phyloP scores from a whole-genome alignment of 2,113 vertebrate species.

The Ciconia stormi region DNA sequence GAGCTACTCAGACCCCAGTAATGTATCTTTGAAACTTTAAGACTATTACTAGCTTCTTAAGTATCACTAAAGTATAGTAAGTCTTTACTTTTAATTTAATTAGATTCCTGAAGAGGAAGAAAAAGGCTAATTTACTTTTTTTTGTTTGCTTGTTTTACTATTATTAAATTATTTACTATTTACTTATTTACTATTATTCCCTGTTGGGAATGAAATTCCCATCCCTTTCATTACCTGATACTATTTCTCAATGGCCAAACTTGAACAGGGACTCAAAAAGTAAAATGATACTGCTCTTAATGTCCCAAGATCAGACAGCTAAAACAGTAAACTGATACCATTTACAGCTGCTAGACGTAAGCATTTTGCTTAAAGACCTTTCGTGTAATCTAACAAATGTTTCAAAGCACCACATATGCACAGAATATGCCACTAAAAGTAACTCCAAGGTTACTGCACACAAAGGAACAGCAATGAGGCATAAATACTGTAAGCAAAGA shows the following conservation, averaged over 20 bases:
- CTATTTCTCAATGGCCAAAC: background rate
- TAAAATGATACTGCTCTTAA: constrained; percentile 34
- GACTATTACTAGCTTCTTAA: background rate
- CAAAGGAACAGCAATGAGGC: background rate
- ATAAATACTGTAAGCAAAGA: background rate
- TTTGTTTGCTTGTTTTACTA: background rate
- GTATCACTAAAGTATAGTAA: background rate
- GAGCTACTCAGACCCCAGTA: background rate
- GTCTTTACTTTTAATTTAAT: background rate
- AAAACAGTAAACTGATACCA: constrained; percentile 40
- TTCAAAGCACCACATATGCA: background rate
- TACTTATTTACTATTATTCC: no score
- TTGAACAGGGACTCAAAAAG: background rate
- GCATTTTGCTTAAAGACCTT: background rate
- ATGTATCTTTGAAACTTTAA: background rate
- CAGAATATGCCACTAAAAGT: background rate
- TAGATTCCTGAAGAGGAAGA: background rate
- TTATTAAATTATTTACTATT: background rate
- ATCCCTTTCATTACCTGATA: background rate
- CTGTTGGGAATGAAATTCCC: no score
- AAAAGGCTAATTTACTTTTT: background rate
- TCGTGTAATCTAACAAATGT: background rate
- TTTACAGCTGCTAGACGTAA: constrained; percentile 38
- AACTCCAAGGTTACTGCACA: background rate
- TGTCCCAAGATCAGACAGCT: background rate